Base-by-base conservation (phyloP, 1,140 invertebrate genomes). In the Drosophila ficusphila region DNA sequence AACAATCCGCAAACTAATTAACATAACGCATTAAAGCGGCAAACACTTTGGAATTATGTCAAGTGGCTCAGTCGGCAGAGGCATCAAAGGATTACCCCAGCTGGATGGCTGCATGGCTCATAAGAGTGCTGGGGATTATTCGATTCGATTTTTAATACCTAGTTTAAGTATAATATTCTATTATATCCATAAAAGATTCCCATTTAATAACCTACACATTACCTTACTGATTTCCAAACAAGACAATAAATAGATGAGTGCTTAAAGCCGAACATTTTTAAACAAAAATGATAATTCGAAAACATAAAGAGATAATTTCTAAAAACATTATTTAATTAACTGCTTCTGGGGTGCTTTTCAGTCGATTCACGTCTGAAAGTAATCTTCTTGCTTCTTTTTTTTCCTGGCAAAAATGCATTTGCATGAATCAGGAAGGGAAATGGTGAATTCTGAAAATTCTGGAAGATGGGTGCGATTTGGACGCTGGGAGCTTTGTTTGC, bases 41-140 rank as follows among this genome's bases (percentile, higher is more conserved):
- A 74, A 76, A 73, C 76, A 77, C 81, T 86, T 74, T 73, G 44
- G 54, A 86, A 81, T 88, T 74, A 88, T 86, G 81, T 86, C 81
- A 86, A 86, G 81, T 86, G 82, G 29, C 54, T 65, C 39, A 54
- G 54, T 52, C 39, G 46, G 54, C 52, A 65, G 36, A 49, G 33
- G 48, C 81, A 76, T 86, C 81, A 86, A 86, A 86, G 77, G 81
- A 86, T 83, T 79, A 62, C 53, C 60, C 51, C 9, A 51, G 38
- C 71, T 72, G 67, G 33, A 14, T 44, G 53, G 31, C 14, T 58
- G 62, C 51, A 36, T 41, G 48, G 23, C 68, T 58, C 73, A 72
- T 73, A 83, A 68, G 61, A 69, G 52, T 39, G 21, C 36, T 44
- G 1, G n/a, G 27, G 5, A 6, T 25, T 7, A 14, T 53, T 47